Evolutionary conservation across 2,888 invertebrate species (phyloP).

Genomic region (Epinotia nisella): DNA sequence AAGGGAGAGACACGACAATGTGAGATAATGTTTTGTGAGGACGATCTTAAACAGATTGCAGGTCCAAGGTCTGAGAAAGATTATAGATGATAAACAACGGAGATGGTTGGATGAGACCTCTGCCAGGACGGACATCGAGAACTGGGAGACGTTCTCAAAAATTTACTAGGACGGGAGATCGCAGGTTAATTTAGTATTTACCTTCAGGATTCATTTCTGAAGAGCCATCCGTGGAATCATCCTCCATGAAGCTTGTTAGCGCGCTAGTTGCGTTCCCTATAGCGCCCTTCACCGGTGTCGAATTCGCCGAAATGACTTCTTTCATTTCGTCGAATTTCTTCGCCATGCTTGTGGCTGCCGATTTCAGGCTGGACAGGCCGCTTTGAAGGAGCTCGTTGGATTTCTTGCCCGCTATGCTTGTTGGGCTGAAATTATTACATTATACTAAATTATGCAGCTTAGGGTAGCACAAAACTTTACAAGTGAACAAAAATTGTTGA

Average conservation of each 20-base stretch:
- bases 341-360: conserved; percentile 92
- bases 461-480: background rate
- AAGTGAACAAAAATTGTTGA: no score
- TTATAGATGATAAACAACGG: no score
- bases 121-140: no score
- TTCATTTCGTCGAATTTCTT: conserved; percentile 96
- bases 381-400: conserved; percentile 95
- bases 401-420: conserved; percentile 93
- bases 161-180: no score
- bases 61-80: no score
- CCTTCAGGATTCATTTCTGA: conserved; percentile 82
- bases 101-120: no score
- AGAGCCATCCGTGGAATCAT: conserved; percentile 75
- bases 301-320: conserved; percentile 94
- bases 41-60: no score
- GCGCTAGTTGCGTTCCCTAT: conserved; percentile 78
- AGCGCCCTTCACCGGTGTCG: conserved; percentile 92
- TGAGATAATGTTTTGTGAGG: no score
- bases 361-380: conserved; percentile 93
- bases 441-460: background rate
- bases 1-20: no score
- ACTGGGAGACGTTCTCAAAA: no score
- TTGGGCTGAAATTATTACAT: conserved; percentile 86
- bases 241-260: conserved; percentile 72
- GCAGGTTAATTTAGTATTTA: conserved; percentile 48